Conservation (phyloP, 1,140 invertebrate genomes). For the Panagrolaimus sp. region DNA sequence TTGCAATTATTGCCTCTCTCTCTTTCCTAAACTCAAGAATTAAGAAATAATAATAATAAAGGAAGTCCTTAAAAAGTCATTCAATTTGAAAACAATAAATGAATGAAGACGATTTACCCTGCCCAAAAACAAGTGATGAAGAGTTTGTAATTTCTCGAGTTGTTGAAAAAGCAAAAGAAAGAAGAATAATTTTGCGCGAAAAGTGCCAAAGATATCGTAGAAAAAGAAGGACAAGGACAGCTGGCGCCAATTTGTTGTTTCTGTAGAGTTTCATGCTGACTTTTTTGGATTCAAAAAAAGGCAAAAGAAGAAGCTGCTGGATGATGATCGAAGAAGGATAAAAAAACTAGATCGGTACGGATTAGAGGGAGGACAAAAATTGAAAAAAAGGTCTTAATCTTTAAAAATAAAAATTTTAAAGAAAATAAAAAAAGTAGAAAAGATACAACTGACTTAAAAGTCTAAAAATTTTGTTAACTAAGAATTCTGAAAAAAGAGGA, state of each 20-base stretch:
- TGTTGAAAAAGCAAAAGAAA: too few relatives aligned
- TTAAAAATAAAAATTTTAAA: background rate
- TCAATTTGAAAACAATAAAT: too few relatives aligned
- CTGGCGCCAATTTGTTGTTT: constrained; percentile 10
- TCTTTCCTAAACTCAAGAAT: too few relatives aligned
- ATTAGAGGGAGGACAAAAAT: background rate
- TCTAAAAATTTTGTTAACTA: background rate
- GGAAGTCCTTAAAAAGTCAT: too few relatives aligned
- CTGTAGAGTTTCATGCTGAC: constrained; percentile 1
- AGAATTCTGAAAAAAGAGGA: background rate
- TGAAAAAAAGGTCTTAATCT: background rate
- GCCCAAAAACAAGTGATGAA: too few relatives aligned
- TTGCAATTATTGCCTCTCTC: too few relatives aligned
- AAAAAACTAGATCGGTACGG: background rate
- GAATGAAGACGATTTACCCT: too few relatives aligned
- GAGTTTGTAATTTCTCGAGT: too few relatives aligned
- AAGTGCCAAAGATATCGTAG: background rate
- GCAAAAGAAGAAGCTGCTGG: too few relatives aligned
- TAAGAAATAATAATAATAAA: too few relatives aligned
- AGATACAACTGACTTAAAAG: too few relatives aligned
- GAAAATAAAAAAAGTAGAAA: background rate
- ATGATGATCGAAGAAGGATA: too few relatives aligned
- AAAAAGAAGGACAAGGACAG: constrained; percentile 8
- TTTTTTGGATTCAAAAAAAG: background rate
- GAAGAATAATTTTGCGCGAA: constrained; percentile 13